These are phyloP conservation scores for Acanthosoma haemorrhoidale DNA, from an alignment of 2,888 invertebrate genomes.

Conservation along the genomic window DNA sequence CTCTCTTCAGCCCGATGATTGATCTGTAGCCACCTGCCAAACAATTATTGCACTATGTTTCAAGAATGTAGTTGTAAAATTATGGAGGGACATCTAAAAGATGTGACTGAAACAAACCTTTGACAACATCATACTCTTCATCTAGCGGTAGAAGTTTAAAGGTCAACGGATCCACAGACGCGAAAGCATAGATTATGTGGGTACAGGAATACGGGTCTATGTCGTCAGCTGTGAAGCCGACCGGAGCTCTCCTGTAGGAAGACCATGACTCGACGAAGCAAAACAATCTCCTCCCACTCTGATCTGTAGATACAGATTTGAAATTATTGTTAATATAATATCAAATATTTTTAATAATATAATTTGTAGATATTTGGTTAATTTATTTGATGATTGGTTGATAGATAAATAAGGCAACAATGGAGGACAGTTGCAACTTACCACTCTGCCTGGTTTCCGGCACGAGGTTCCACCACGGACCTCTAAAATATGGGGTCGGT, in stretches of 20 bases:
- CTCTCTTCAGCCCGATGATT: conserved; percentile 60
- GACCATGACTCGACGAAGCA: conserved; percentile 67
- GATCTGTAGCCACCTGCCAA: conserved; percentile 64
- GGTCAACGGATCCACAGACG: conserved; percentile 61
- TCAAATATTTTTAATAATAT: no score
- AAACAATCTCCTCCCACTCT: conserved; percentile 48
- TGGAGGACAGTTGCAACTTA: no score
- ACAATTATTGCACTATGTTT: background rate
- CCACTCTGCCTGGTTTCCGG: conserved; percentile 34
- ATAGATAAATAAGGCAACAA: no score
- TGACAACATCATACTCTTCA: conserved; percentile 64
- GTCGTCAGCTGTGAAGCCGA: conserved; percentile 59
- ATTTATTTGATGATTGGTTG: no score
- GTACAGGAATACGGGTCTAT: conserved; percentile 64
- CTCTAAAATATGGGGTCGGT: conserved; percentile 43
- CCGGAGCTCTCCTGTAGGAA: conserved; percentile 60
- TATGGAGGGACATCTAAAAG: no score
- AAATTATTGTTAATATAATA: no score
- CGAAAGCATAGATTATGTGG: conserved; percentile 68
- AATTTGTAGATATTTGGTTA: no score
- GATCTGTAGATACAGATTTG: conserved; percentile 31
- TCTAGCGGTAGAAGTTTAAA: conserved; percentile 59
- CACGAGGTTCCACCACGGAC: conserved; percentile 37
- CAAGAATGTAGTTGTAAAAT: no score
- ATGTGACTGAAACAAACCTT: no score